Evolutionary conservation across 2,888 invertebrate species (phyloP).

Genomic region (Tipula confusa): DNA sequence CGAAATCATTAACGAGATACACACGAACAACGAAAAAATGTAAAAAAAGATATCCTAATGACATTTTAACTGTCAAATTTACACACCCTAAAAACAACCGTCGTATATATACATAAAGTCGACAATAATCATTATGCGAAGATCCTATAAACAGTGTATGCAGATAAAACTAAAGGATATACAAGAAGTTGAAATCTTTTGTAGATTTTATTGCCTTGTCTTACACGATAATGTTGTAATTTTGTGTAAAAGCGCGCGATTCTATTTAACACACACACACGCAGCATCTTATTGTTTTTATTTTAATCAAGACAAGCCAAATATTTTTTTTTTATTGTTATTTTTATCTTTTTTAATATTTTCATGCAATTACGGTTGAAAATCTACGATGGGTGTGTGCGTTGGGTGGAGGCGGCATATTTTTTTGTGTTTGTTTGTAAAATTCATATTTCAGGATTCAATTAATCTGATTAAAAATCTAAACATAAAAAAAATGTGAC

Average conservation of each 20-base stretch:
- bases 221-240: background rate
- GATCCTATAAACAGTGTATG: background rate
- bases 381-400: background rate
- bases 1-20: background rate
- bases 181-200: background rate
- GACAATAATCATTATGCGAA: background rate
- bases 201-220: background rate
- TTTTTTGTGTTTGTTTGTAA: background rate
- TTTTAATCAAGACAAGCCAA: background rate
- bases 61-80: constrained; percentile 25
- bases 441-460: background rate
- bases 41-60: constrained; percentile 25
- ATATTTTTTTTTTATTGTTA: background rate
- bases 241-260: background rate
- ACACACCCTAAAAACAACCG: background rate
- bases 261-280: background rate
- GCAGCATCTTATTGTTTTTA: background rate
- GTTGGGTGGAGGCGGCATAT: background rate
- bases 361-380: background rate
- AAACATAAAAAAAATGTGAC: background rate
- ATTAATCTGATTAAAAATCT: background rate
- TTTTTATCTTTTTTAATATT: background rate
- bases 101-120: background rate
- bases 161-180: background rate
- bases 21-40: background rate